Evolutionary conservation across 2,113 vertebrate species (phyloP).

Genomic region (Vireo altiloquus): DNA sequence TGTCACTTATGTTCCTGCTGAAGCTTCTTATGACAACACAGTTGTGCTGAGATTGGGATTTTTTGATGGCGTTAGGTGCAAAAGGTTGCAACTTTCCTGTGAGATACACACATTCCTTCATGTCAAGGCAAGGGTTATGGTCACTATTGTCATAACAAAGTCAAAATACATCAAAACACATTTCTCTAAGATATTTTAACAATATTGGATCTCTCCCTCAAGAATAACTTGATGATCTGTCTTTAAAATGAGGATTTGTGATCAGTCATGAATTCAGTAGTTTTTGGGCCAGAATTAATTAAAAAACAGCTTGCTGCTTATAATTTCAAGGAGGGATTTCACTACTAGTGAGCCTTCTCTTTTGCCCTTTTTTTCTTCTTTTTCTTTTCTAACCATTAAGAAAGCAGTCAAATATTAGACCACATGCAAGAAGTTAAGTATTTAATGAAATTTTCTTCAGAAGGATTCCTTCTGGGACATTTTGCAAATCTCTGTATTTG

Average conservation of each 20-base stretch:
- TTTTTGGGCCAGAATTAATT: conserved; percentile 22
- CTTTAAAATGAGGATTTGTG: neutral
- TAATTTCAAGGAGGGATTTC: conserved; percentile 11
- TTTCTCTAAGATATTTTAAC: neutral
- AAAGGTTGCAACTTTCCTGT: conserved; percentile 52
- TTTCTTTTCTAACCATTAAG: neutral
- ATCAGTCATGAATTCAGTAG: conserved; percentile 22
- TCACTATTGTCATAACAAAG: conserved; percentile 7
- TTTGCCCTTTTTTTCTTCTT: neutral
- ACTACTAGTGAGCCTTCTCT: neutral
- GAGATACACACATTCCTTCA: conserved; percentile 9
- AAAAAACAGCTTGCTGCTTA: neutral
- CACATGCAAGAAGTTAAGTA: neutral
- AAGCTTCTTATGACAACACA: neutral
- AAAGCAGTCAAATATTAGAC: neutral
- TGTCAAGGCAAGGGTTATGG: neutral
- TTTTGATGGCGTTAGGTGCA: neutral
- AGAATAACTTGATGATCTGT: neutral
- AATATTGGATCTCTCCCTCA: neutral
- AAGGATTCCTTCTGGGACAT: neutral
- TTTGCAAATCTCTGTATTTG: neutral
- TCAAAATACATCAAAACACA: neutral
- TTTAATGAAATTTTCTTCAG: neutral
- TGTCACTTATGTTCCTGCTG: neutral
- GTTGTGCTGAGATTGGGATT: conserved; percentile 26